Evolutionary conservation across 1,140 invertebrate species (phyloP), one percentile per base, ranked within the genome.

Genomic region (Myzus persicae): DNA sequence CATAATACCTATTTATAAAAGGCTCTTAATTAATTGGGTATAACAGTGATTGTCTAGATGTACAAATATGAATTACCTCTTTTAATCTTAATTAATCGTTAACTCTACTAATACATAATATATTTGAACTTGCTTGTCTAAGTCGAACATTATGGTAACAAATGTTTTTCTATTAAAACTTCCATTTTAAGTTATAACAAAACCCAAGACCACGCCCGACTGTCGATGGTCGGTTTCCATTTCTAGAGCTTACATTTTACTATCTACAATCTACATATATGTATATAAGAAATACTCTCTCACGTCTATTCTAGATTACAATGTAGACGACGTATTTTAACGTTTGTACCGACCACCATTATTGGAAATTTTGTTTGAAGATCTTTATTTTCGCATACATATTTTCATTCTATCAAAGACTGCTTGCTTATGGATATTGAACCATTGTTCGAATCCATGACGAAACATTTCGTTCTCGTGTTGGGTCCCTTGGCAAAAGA

Each of bases 141-240:
- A 89, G n/a, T 51, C 36, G 1, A 44, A 88, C 44, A 88, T 48
- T 48, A 36, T 26, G 9, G 48, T 51, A 89, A 48, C 20, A 89
- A 89, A 51, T 89, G 46, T 89, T 51, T 51, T 51, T 51, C 87
- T 2, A 51, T 89, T 89, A 36, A 89, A 89, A 89, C 22, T 48
- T 51, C 87, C n/a, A 36, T 48, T 89, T 89, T 51, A 87, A 87
- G 24, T 46, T 87, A 87, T 87, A 51, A 89, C 18, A 44, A 40
- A 22, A 48, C 46, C 9, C n/a, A 3, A 51, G 7, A 89, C 87
- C 87, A 89, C 87, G 31, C 87, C 87, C 46, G 24, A 24, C 51
- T 44, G 22, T 36, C 44, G 2, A 88, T 51, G 8, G 46, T 36
- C n/a, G 7, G 18, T 38, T 22, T 88, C n/a, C 8, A 24, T 51